Conservation (phyloP, 2,113 vertebrate genomes). For the Equus przewalskii region DNA sequence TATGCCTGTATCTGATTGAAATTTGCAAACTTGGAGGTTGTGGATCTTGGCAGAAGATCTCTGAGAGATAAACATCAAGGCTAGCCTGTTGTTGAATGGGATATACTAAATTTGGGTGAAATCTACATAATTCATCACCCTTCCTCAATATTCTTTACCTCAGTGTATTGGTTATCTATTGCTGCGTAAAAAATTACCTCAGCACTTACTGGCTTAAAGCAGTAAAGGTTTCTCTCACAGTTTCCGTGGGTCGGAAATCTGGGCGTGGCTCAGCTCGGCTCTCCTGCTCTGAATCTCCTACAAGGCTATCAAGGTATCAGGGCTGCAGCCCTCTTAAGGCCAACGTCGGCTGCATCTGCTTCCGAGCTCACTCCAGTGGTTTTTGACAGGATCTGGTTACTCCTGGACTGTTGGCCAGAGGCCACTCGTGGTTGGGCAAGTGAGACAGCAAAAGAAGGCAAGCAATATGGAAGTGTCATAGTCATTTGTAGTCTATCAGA, state of each 20-base stretch:
- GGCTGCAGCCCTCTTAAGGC: not conserved
- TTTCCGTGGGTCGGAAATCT: not conserved
- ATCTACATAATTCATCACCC: not conserved
- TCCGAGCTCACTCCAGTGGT: not conserved
- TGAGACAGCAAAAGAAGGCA: not conserved
- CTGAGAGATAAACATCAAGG: not conserved
- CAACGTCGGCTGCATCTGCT: not conserved
- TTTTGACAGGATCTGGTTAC: not conserved
- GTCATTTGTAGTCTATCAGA: not conserved
- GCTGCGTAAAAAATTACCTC: not conserved
- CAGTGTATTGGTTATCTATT: not conserved
- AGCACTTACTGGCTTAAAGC: constrained; percentile 1
- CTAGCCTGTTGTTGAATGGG: not conserved
- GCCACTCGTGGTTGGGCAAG: not conserved
- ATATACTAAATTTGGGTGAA: not conserved
- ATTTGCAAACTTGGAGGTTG: not conserved
- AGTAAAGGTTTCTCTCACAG: not conserved
- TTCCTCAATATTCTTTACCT: constrained; percentile 5
- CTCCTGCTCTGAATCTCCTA: not conserved
- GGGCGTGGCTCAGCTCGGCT: not conserved
- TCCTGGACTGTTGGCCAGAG: not conserved
- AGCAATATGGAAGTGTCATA: not conserved
- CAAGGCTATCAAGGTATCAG: not conserved
- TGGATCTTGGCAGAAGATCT: not conserved
- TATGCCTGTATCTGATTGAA: not conserved